phyloP scores from a whole-genome alignment of 2,888 invertebrate genomes.

The Schizotus pectinicornis region DNA sequence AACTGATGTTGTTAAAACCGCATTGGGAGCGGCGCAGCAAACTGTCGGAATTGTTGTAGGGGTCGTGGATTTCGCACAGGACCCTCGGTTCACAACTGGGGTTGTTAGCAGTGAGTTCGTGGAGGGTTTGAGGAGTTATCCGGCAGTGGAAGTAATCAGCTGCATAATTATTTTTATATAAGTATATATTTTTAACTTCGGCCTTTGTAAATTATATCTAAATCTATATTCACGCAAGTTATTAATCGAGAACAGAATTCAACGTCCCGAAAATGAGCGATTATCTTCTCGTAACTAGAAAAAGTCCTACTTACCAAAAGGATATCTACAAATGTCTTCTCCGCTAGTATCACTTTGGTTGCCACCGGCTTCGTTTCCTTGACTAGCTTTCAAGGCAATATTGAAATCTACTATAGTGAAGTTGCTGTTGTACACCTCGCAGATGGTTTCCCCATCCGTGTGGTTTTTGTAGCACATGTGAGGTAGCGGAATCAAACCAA shows the following conservation, averaged over 20 bases:
- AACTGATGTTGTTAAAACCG: slow-evolving; percentile 72
- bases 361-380: slow-evolving; percentile 45
- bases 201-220: too few relatives aligned
- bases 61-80: slow-evolving; percentile 73
- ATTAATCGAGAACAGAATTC: background rate
- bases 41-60: slow-evolving; percentile 71
- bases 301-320: slow-evolving; percentile 59
- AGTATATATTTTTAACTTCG: too few relatives aligned
- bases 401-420: slow-evolving; percentile 62
- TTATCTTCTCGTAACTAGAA: background rate
- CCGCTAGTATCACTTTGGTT: slow-evolving; percentile 53
- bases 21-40: slow-evolving; percentile 74
- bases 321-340: slow-evolving; percentile 70
- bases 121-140: slow-evolving; percentile 62
- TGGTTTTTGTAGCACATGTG: slow-evolving; percentile 63
- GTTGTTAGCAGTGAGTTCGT: slow-evolving; percentile 48
- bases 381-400: slow-evolving; percentile 62
- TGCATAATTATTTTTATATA: slow-evolving; percentile 41
- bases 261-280: slow-evolving; percentile 4
- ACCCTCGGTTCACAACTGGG: slow-evolving; percentile 68
- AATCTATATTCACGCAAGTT: too few relatives aligned
- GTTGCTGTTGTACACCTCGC: slow-evolving; percentile 68
- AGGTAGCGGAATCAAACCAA: slow-evolving; percentile 54
- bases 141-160: slow-evolving; percentile 65
- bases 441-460: slow-evolving; percentile 54